These are phyloP conservation scores for Diachrysia chrysitis DNA, from an alignment of 2,888 invertebrate genomes.

Conservation along the genomic window DNA sequence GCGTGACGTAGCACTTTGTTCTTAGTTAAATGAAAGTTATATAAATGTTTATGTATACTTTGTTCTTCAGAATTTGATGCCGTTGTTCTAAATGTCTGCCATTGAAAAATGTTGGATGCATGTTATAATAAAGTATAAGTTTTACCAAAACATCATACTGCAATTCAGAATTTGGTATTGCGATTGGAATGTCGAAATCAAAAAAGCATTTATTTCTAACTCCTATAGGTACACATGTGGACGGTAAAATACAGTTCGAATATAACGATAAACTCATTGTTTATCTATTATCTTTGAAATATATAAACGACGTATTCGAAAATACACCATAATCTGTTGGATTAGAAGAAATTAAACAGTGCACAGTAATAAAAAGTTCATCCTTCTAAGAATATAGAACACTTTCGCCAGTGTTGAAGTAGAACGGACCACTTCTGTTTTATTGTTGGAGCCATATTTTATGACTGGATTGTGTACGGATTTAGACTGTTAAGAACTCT, in stretches of 20 bases:
- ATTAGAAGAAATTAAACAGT: constrained; percentile 80
- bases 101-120: constrained; percentile 2
- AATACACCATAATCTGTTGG: constrained; percentile 63
- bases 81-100: constrained; percentile 16
- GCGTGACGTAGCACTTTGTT: constrained; percentile 56
- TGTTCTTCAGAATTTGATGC: constrained; percentile 39
- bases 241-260: constrained; percentile 14
- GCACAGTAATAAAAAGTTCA: constrained; percentile 78
- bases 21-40: constrained; percentile 50
- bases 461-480: constrained; percentile 88
- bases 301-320: constrained; percentile 39
- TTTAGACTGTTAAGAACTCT: constrained; percentile 74
- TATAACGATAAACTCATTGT: constrained; percentile 37
- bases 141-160: too few relatives aligned
- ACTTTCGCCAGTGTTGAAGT: constrained; percentile 83
- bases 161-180: too few relatives aligned
- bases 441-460: constrained; percentile 89
- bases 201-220: background rate
- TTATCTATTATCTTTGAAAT: constrained; percentile 47
- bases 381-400: constrained; percentile 83
- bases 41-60: constrained; percentile 47
- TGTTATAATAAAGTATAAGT: background rate
- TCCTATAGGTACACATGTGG: background rate
- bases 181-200: too few relatives aligned
- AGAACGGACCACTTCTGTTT: constrained; percentile 87